Conservation (phyloP, 2,888 invertebrate genomes). For the Cabera pusaria region DNA sequence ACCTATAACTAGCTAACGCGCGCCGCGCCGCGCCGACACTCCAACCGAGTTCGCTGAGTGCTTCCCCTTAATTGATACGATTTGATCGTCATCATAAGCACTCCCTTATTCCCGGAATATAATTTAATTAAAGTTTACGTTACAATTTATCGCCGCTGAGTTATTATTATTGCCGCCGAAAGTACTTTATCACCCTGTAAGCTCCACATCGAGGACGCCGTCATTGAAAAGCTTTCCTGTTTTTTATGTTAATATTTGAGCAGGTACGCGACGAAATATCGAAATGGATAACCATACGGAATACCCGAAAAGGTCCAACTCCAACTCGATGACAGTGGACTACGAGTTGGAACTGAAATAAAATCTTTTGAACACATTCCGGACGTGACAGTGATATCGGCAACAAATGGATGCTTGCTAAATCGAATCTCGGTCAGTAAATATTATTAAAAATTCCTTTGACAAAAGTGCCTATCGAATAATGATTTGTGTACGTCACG, state of each 20-base stretch:
- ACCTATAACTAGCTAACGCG: conserved; percentile 69
- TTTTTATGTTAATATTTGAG: conserved; percentile 31
- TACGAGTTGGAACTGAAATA: conserved; percentile 34
- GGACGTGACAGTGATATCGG: conserved; percentile 37
- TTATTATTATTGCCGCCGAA: conserved; percentile 21
- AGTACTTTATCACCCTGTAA: conserved; percentile 12
- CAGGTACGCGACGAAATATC: conserved; percentile 25
- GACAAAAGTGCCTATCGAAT: conserved; percentile 70
- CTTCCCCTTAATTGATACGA: conserved; percentile 76
- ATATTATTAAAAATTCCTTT: conserved; percentile 80
- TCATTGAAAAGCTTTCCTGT: conserved; percentile 11
- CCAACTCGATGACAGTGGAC: conserved; percentile 48
- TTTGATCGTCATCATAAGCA: conserved; percentile 69
- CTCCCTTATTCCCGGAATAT: conserved; percentile 53
- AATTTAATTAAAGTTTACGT: conserved; percentile 61
- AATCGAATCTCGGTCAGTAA: conserved; percentile 64
- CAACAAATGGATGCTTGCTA: conserved; percentile 48
- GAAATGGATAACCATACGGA: conserved; percentile 44
- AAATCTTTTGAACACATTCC: conserved; percentile 46
- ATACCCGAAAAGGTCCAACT: conserved; percentile 53
- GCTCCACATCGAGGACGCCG: conserved; percentile 6
- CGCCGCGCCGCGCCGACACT: conserved; percentile 51
- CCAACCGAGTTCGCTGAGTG: conserved; percentile 55
- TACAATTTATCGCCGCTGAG: conserved; percentile 42
- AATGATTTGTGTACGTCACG: conserved; percentile 74